A percentile compares a stretch with the other conserved stretches of the same genome.
These are phyloP conservation scores for Lordiphosa andalusiaca DNA, from an alignment of 2,888 invertebrate species.

Conservation along the genomic window DNA sequence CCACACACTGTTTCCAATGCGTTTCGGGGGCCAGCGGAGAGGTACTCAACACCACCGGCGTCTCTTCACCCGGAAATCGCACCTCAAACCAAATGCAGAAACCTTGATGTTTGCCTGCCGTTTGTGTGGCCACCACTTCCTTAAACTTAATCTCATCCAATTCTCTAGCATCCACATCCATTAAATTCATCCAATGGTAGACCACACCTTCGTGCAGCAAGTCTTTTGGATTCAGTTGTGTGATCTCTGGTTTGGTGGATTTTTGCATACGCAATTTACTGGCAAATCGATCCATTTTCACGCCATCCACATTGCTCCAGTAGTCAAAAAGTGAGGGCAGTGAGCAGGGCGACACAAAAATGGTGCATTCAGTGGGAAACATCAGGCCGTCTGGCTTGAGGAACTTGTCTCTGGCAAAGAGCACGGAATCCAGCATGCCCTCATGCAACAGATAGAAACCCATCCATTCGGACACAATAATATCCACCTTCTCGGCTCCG, in stretches of 20 bases:
- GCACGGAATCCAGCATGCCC: constrained; percentile 95
- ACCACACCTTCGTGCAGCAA: constrained; percentile 85
- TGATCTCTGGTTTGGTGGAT: constrained; percentile 84
- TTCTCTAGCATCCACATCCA: constrained; percentile 83
- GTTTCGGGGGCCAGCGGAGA: constrained; percentile 88
- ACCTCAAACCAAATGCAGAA: constrained; percentile 91
- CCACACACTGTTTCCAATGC: constrained; percentile 97
- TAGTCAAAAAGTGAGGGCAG: constrained; percentile 84
- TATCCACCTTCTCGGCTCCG: constrained; percentile 86
- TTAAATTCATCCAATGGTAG: constrained; percentile 86
- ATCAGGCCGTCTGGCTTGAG: constrained; percentile 87
- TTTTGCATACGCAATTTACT: constrained; percentile 84
- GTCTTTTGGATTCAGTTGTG: constrained; percentile 82
- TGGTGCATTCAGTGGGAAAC: constrained; percentile 86
- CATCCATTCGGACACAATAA: constrained; percentile 99
- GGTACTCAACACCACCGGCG: constrained; percentile 87
- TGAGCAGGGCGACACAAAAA: constrained; percentile 81
- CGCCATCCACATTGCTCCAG: constrained; percentile 91
- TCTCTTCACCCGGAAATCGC: constrained; percentile 84
- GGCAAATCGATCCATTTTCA: constrained; percentile 87
- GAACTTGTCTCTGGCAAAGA: constrained; percentile 90
- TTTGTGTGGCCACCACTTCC: constrained; percentile 82
- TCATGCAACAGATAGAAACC: constrained; percentile 97
- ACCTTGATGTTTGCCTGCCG: constrained; percentile 85
- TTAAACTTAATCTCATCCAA: constrained; percentile 83